Evolutionary conservation across 2,888 invertebrate genomes (phyloP).

Genomic region (Parnassius mnemosyne): DNA sequence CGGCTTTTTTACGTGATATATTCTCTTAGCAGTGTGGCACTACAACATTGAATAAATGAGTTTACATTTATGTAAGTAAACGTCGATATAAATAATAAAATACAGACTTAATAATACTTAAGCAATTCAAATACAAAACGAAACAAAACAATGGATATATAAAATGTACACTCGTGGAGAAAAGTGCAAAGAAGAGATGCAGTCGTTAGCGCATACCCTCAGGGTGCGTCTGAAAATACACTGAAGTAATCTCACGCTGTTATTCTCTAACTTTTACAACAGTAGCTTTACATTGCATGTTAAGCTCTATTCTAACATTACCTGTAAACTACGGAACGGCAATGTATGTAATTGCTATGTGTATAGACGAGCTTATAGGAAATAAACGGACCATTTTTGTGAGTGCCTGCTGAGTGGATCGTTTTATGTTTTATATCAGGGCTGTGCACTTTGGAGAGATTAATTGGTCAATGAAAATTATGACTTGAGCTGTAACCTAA

Average conservation of each 20-base stretch:
- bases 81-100: slow-evolving; percentile 2
- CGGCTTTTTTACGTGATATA: too few species aligned
- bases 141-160: slow-evolving; percentile 26
- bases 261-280: slow-evolving; percentile 11
- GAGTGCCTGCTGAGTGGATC: slow-evolving; percentile 37
- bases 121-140: slow-evolving; percentile 23
- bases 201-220: slow-evolving; percentile 51
- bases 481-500: too few species aligned
- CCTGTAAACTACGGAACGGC: not conserved
- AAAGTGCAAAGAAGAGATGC: slow-evolving; percentile 38
- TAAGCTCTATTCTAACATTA: not conserved
- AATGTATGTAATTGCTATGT: not conserved
- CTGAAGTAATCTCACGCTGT: slow-evolving; percentile 3
- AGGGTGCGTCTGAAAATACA: slow-evolving; percentile 38
- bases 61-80: too few species aligned
- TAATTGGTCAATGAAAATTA: too few species aligned
- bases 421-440: slow-evolving; percentile 29
- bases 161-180: slow-evolving; percentile 39
- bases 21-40: too few species aligned
- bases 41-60: too few species aligned
- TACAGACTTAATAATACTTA: slow-evolving; percentile 23
- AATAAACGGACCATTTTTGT: slow-evolving; percentile 46
- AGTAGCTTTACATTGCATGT: slow-evolving; percentile 15
- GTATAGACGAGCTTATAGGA: slow-evolving; percentile 29
- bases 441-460: slow-evolving; percentile 8